phyloP scores from a whole-genome alignment of 2,888 invertebrate species.

The Cactoblastis cactorum region DNA sequence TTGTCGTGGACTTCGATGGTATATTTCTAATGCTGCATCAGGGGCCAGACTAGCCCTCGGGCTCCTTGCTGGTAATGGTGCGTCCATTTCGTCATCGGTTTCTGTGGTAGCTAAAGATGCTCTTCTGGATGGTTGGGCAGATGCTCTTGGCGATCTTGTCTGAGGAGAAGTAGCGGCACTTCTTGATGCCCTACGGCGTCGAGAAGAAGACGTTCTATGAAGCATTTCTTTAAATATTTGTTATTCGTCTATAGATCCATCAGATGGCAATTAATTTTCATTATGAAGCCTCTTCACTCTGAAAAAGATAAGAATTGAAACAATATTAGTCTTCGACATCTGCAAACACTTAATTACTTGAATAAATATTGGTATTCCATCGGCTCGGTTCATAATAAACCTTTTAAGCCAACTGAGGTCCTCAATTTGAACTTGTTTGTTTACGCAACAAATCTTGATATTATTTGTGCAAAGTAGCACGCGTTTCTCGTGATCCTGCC shows the following conservation, averaged over 20 bases:
- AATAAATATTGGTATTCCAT: conserved; percentile 22
- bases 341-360: conserved; percentile 15
- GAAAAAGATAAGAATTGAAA: conserved; percentile 24
- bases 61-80: conserved; percentile 64
- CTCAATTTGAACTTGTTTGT: conserved; percentile 45
- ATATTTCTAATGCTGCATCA: conserved; percentile 69
- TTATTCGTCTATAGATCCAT: background rate
- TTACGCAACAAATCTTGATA: conserved; percentile 21
- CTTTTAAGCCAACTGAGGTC: conserved; percentile 31
- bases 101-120: conserved; percentile 82
- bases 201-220: conserved; percentile 82
- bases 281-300: conserved; percentile 16
- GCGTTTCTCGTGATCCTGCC: background rate
- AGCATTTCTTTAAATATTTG: conserved; percentile 81
- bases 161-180: conserved; percentile 83
- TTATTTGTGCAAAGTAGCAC: background rate
- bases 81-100: conserved; percentile 78
- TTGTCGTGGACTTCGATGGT: conserved; percentile 78
- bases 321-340: conserved; percentile 10
- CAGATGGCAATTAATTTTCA: background rate
- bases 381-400: conserved; percentile 21
- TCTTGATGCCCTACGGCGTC: conserved; percentile 83
- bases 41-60: conserved; percentile 81
- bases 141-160: conserved; percentile 71
- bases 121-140: conserved; percentile 68